Conservation (phyloP, 2,888 invertebrate genomes). For the Trachelus tabidus region DNA sequence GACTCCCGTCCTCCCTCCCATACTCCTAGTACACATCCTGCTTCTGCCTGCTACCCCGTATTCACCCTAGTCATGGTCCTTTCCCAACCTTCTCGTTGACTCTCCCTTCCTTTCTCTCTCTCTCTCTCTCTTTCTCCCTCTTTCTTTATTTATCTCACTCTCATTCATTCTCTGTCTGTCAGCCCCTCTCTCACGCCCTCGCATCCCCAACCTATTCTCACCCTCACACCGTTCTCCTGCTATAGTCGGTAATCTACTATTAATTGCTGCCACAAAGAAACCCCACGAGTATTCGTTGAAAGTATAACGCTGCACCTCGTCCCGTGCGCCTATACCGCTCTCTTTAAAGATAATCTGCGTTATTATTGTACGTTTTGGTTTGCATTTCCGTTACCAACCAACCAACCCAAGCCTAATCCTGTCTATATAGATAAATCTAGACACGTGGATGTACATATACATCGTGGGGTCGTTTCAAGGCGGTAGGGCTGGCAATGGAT, state of each 20-base stretch:
- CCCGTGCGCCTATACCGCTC: conserved; percentile 12
- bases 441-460: not conserved
- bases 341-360: conserved; percentile 36
- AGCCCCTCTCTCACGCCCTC: not conserved
- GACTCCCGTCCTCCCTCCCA: conserved; percentile 25
- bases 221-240: not conserved
- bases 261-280: conserved; percentile 63
- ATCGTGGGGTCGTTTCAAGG: not conserved
- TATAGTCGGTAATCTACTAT: conserved; percentile 61
- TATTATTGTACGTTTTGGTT: conserved; percentile 29
- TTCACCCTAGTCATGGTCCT: conserved; percentile 22
- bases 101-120: conserved; percentile 2
- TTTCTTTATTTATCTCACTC: conserved; percentile 16
- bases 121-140: conserved; percentile 11
- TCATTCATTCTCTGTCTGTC: not conserved
- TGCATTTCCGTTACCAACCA: not conserved
- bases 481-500: not conserved
- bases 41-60: conserved; percentile 30
- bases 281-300: conserved; percentile 40
- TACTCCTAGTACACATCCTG: conserved; percentile 23
- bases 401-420: not conserved
- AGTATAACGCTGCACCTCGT: conserved; percentile 30
- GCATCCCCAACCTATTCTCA: conserved; percentile 16
- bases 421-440: not conserved
- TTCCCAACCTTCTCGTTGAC: conserved; percentile 11